phyloP scores from a whole-genome alignment of 2,113 vertebrate species.

The Lepus timidus region DNA sequence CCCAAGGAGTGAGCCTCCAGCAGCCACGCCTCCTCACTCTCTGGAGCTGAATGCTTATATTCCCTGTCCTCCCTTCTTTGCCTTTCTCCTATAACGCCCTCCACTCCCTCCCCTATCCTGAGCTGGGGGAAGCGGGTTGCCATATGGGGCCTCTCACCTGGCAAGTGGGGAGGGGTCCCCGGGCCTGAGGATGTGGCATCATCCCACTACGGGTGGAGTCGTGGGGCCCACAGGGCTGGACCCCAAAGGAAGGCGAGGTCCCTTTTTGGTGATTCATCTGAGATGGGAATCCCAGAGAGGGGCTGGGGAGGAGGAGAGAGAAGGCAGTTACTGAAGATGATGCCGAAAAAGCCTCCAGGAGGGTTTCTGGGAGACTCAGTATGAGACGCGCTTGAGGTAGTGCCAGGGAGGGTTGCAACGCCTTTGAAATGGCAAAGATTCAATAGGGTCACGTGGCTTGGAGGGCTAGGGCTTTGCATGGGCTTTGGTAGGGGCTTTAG shows the following conservation, averaged over 20 bases:
- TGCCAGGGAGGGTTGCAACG: neutral
- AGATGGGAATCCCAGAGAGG: slow-evolving; percentile 93
- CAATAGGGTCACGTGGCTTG: slow-evolving; percentile 15
- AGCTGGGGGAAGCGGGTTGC: neutral
- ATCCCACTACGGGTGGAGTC: slow-evolving; percentile 84
- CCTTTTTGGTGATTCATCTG: slow-evolving; percentile 92
- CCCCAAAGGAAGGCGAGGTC: slow-evolving; percentile 89
- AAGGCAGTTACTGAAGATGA: slow-evolving; percentile 33
- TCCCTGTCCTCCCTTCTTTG: neutral
- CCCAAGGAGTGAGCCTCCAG: neutral
- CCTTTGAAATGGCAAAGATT: slow-evolving; percentile 39
- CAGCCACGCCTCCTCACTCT: neutral
- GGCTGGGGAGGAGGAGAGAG: slow-evolving; percentile 86
- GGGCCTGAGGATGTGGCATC: slow-evolving; percentile 87
- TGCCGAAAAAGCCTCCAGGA: neutral
- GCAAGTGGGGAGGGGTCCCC: slow-evolving; percentile 90
- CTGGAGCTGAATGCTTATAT: neutral
- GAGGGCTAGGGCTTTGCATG: slow-evolving; percentile 43
- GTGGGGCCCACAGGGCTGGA: slow-evolving; percentile 88
- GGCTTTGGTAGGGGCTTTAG: slow-evolving; percentile 14
- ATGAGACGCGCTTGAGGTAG: neutral
- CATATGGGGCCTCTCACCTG: slow-evolving; percentile 89
- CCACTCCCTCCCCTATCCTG: neutral
- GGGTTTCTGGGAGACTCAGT: neutral
- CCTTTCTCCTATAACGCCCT: neutral